Evolutionary conservation across 2,797 vertebrate genomes (phyloP).

Genomic region (Todus mexicanus): DNA sequence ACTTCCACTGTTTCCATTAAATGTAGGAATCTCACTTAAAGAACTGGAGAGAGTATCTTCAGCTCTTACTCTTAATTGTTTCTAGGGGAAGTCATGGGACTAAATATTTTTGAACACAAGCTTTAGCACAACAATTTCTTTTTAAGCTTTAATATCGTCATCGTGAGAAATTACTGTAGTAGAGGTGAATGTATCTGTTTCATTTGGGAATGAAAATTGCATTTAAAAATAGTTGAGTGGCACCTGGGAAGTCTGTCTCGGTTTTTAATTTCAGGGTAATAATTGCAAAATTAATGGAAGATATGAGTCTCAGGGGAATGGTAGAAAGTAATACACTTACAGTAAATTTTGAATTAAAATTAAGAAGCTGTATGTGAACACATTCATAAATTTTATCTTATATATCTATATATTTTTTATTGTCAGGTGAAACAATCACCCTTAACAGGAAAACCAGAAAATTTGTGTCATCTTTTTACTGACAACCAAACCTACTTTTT

Average conservation of each 20-base stretch:
- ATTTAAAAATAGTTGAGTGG: slow-evolving; percentile 24
- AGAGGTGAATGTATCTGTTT: not conserved
- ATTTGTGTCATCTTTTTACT: not conserved
- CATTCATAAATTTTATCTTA: not conserved
- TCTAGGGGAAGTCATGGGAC: not conserved
- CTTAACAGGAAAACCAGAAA: not conserved
- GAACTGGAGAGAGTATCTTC: not conserved
- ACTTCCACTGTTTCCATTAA: not conserved
- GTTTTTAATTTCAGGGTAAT: slow-evolving; percentile 23
- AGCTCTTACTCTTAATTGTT: not conserved
- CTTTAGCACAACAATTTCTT: not conserved
- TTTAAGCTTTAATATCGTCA: not conserved
- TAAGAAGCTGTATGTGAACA: not conserved
- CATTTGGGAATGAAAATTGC: not conserved
- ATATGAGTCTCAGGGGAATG: not conserved
- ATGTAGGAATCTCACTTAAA: not conserved
- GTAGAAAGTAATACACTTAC: not conserved
- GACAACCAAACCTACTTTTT: not conserved
- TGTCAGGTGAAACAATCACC: not conserved
- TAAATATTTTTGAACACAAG: not conserved
- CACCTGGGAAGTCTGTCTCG: not conserved
- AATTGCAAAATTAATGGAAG: slow-evolving; percentile 20
- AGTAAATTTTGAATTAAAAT: slow-evolving; percentile 19
- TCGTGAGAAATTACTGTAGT: not conserved
- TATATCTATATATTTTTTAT: not conserved